phyloP scores from a whole-genome alignment of 1,140 invertebrate genomes.

The Drosophila ironensis region DNA sequence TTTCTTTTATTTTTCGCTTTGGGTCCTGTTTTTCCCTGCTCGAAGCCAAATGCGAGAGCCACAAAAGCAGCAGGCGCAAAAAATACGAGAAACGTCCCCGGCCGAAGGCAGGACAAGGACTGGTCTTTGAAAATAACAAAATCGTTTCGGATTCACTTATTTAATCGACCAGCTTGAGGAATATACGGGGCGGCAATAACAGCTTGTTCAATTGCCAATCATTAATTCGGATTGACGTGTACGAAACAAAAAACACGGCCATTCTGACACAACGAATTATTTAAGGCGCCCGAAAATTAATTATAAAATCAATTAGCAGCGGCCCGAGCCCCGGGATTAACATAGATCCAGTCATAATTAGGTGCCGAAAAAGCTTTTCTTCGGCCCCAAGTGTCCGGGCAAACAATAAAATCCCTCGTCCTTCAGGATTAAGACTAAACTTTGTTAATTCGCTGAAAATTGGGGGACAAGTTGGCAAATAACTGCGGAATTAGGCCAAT shows the following conservation, averaged over 20 bases:
- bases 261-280: constrained; percentile 22
- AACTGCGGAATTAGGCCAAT: constrained; percentile 28
- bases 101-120: not conserved
- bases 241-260: not conserved
- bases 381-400: not conserved
- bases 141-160: constrained; percentile 37
- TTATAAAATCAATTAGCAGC: constrained; percentile 69
- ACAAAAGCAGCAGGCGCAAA: constrained; percentile 18
- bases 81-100: not conserved
- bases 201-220: constrained; percentile 40
- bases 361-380: constrained; percentile 56
- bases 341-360: constrained; percentile 73
- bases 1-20: not conserved
- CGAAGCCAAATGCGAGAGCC: constrained; percentile 3
- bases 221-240: constrained; percentile 23
- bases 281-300: constrained; percentile 63
- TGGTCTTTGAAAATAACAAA: constrained; percentile 31
- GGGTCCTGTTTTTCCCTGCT: constrained; percentile 4
- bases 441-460: constrained; percentile 48
- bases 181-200: not conserved
- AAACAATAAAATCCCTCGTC: constrained; percentile 52
- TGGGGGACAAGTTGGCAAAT: constrained; percentile 33
- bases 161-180: constrained; percentile 16
- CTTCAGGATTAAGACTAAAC: constrained; percentile 47
- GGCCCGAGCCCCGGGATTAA: constrained; percentile 51